phyloP scores from a whole-genome alignment of 1,140 invertebrate species.

The Anastatus disparis region DNA sequence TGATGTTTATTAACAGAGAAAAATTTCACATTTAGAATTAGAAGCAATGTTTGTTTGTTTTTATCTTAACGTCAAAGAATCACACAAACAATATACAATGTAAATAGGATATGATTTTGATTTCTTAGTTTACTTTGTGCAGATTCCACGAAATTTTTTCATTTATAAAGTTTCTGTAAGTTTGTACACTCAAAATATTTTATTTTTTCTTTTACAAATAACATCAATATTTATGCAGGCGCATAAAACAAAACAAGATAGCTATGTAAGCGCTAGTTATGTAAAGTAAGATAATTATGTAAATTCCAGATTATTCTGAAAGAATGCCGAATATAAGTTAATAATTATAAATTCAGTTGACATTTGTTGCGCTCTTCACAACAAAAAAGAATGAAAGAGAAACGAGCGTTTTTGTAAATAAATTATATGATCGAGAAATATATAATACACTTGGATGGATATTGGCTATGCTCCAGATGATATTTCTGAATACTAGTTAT shows the following conservation, averaged over 20 bases:
- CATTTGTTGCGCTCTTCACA: constrained; percentile 4
- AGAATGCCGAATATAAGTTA: constrained; percentile 2
- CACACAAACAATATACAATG: neutral
- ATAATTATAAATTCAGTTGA: constrained; percentile 15
- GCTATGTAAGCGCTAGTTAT: constrained; percentile 2
- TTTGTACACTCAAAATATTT: constrained; percentile 8
- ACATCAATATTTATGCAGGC: no score
- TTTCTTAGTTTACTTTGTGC: neutral
- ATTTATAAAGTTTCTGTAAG: constrained; percentile 6
- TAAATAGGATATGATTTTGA: constrained; percentile 13
- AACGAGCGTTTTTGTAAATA: constrained; percentile 27
- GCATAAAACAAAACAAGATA: no score
- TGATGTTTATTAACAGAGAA: constrained; percentile 7
- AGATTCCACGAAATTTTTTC: constrained; percentile 11
- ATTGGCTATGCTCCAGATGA: neutral
- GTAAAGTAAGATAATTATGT: neutral
- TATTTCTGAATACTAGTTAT: constrained; percentile 10
- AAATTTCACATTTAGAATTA: neutral
- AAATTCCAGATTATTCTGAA: constrained; percentile 4
- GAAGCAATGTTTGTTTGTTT: no score
- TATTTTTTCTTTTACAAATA: no score
- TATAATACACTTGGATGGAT: constrained; percentile 26
- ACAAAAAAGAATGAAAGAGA: neutral
- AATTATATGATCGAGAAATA: constrained; percentile 13
- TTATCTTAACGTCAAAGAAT: constrained; percentile 30